Evolutionary conservation across 2,797 vertebrate genomes (phyloP).

Genomic region (Myotis findleyi): DNA sequence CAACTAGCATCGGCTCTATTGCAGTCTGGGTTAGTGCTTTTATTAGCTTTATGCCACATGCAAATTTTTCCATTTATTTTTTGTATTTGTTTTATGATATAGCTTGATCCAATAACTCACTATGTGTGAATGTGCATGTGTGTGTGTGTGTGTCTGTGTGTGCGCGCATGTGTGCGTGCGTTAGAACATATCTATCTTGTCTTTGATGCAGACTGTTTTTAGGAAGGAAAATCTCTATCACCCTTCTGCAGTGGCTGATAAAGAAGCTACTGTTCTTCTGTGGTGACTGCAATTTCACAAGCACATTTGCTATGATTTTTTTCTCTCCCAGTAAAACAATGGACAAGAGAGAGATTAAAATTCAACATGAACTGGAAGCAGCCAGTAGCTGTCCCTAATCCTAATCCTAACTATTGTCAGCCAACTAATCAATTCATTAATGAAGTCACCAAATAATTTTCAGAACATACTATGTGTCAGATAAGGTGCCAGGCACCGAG

Average conservation of each 20-base stretch:
- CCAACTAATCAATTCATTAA: not conserved
- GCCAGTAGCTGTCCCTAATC: not conserved
- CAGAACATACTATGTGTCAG: not conserved
- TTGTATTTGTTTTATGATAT: slow-evolving; percentile 38
- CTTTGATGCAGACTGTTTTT: slow-evolving; percentile 38
- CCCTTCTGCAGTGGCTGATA: not conserved
- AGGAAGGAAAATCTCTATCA: not conserved
- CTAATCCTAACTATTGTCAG: not conserved
- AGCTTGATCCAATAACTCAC: not conserved
- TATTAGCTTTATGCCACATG: not conserved
- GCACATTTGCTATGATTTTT: not conserved
- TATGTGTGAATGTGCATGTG: not conserved
- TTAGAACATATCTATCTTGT: not conserved
- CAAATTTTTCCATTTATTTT: slow-evolving; percentile 38
- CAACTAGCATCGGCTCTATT: not conserved
- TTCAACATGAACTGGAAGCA: not conserved
- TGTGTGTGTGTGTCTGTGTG: not conserved
- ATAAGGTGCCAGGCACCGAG: not conserved
- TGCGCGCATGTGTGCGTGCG: too few species aligned
- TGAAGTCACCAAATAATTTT: not conserved
- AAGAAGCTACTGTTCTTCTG: slow-evolving; percentile 19
- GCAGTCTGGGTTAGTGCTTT: not conserved
- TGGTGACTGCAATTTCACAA: not conserved
- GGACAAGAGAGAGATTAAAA: not conserved
- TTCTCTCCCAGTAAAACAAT: not conserved